Conservation (phyloP, 2,113 vertebrate genomes). For the Elgaria multicarinata region DNA sequence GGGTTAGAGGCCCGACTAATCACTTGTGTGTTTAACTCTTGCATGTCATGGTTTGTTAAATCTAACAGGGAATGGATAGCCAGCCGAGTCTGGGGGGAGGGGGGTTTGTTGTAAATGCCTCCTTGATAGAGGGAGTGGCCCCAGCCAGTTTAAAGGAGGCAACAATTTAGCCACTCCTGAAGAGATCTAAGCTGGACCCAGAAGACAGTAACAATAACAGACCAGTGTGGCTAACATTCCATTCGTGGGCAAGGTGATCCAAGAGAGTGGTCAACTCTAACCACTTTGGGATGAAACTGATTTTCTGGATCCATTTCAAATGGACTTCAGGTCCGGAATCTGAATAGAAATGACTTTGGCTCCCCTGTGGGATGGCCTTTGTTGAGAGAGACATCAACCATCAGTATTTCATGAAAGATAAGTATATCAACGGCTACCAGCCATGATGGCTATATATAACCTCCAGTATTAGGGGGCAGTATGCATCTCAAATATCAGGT, state of each 20-base stretch:
- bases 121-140: background rate
- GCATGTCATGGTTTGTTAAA: background rate
- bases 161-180: background rate
- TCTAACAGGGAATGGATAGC: background rate
- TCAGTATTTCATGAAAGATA: too few relatives aligned
- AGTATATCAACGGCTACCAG: too few relatives aligned
- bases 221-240: background rate
- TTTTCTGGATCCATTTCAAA: background rate
- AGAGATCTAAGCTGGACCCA: background rate
- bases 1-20: background rate
- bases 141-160: background rate
- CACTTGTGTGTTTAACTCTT: background rate
- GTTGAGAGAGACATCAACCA: too few relatives aligned
- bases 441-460: too few relatives aligned
- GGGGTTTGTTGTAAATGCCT: background rate
- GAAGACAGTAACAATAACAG: background rate
- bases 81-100: background rate
- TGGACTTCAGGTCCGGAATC: too few relatives aligned
- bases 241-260: background rate
- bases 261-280: background rate
- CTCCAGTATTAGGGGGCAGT: too few relatives aligned
- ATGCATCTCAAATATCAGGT: too few relatives aligned
- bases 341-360: too few relatives aligned
- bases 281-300: background rate
- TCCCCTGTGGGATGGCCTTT: too few relatives aligned